Conservation (phyloP, 1,140 invertebrate species). For the Drosophila prosaltans region DNA sequence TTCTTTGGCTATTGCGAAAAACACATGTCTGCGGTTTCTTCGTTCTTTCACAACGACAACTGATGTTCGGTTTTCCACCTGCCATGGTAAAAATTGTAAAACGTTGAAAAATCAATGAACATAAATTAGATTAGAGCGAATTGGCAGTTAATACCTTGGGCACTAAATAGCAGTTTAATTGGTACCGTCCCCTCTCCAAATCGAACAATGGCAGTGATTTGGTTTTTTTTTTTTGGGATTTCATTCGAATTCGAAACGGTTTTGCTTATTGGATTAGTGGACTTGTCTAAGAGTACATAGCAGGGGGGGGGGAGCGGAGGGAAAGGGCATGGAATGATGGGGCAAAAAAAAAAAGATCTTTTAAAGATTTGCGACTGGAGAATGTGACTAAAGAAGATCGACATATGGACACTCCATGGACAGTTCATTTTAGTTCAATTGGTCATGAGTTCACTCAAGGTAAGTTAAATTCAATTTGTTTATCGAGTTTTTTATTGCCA, state of each 20-base stretch:
- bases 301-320: neutral
- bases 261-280: neutral
- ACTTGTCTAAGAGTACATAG: neutral
- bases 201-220: conserved; percentile 59
- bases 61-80: conserved; percentile 43
- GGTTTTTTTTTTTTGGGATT: conserved; percentile 25
- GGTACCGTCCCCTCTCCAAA: conserved; percentile 42
- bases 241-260: neutral
- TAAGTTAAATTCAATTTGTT: too few relatives aligned
- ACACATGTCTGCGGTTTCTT: conserved; percentile 49
- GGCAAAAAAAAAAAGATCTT: neutral
- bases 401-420: neutral
- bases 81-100: conserved; percentile 43
- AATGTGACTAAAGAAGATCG: neutral
- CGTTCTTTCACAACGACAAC: conserved; percentile 65
- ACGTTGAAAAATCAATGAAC: conserved; percentile 63
- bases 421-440: neutral
- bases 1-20: conserved; percentile 62
- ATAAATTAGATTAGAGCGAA: conserved; percentile 72
- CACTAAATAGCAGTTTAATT: conserved; percentile 78
- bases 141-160: conserved; percentile 47
- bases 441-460: too few relatives aligned
- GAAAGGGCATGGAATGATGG: neutral
- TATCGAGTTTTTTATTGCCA: too few relatives aligned
- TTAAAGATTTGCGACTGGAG: neutral